These are phyloP conservation scores for Typhlichthys eigenmanni DNA, from an alignment of 2,797 vertebrate species.

Conservation along the genomic window DNA sequence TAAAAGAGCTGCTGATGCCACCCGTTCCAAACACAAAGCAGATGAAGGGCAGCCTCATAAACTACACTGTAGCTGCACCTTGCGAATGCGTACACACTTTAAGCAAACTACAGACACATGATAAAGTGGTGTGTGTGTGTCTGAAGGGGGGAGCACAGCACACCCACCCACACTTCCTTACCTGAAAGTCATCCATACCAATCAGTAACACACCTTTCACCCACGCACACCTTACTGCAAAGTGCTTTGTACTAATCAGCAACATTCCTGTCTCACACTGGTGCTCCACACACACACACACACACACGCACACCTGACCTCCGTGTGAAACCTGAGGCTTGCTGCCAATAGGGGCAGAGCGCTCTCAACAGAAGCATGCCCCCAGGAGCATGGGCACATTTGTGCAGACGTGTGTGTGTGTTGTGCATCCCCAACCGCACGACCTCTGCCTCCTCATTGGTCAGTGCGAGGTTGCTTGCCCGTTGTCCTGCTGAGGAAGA, in stretches of 20 bases:
- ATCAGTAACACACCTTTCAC: neutral
- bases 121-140: too few relatives aligned
- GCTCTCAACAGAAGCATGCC: slow-evolving; percentile 65
- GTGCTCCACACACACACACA: slow-evolving; percentile 19
- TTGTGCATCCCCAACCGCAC: slow-evolving; percentile 6
- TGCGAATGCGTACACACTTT: too few relatives aligned
- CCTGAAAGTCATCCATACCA: slow-evolving; percentile 22
- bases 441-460: slow-evolving; percentile 24
- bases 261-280: slow-evolving; percentile 41
- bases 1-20: neutral
- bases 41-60: too few relatives aligned
- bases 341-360: slow-evolving; percentile 65
- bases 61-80: too few relatives aligned
- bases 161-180: slow-evolving; percentile 6
- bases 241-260: slow-evolving; percentile 53
- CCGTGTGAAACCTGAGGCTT: slow-evolving; percentile 70
- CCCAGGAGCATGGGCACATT: slow-evolving; percentile 55
- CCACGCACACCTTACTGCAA: slow-evolving; percentile 40
- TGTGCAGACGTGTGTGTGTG: slow-evolving; percentile 55
- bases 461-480: too few relatives aligned
- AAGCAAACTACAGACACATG: too few relatives aligned
- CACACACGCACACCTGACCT: slow-evolving; percentile 52
- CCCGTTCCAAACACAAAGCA: too few relatives aligned
- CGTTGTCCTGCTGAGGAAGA: too few relatives aligned
- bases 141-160: too few relatives aligned